Evolutionary conservation across 2,888 invertebrate genomes (phyloP).

Genomic region (Ecdyonurus torrentis): DNA sequence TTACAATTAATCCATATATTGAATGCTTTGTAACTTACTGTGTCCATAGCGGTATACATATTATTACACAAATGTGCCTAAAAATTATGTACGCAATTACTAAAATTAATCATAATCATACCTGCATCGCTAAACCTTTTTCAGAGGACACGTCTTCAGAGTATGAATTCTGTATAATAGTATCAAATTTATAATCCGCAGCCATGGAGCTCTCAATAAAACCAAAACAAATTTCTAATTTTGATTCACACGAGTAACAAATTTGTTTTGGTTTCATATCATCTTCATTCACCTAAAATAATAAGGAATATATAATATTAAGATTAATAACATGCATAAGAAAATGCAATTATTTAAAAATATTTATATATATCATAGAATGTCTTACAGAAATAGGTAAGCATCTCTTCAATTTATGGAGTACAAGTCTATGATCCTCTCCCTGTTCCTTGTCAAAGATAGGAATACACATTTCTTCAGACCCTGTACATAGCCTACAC

Average conservation of each 20-base stretch:
- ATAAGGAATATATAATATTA: slow-evolving; percentile 9
- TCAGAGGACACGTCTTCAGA: neutral
- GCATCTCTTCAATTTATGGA: slow-evolving; percentile 25
- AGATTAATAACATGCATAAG: no score
- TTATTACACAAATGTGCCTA: no score
- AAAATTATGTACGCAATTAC: no score
- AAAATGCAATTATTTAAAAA: neutral
- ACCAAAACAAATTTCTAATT: slow-evolving; percentile 23
- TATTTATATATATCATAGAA: neutral
- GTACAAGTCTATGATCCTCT: slow-evolving; percentile 19
- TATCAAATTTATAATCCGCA: slow-evolving; percentile 24
- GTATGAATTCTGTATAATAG: slow-evolving; percentile 15
- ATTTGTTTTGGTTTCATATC: slow-evolving; percentile 27
- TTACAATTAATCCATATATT: no score
- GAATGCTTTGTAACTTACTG: no score
- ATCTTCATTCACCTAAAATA: slow-evolving; percentile 22
- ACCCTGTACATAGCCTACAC: slow-evolving; percentile 24
- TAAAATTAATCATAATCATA: neutral
- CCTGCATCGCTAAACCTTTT: neutral
- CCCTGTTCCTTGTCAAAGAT: slow-evolving; percentile 22
- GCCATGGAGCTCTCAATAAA: slow-evolving; percentile 22
- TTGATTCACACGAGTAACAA: slow-evolving; percentile 23
- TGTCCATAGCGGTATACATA: no score
- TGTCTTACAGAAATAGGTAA: slow-evolving; percentile 23
- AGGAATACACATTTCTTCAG: slow-evolving; percentile 21